Base-by-base conservation (phyloP, 2,113 vertebrate species). In the Meles meles region DNA sequence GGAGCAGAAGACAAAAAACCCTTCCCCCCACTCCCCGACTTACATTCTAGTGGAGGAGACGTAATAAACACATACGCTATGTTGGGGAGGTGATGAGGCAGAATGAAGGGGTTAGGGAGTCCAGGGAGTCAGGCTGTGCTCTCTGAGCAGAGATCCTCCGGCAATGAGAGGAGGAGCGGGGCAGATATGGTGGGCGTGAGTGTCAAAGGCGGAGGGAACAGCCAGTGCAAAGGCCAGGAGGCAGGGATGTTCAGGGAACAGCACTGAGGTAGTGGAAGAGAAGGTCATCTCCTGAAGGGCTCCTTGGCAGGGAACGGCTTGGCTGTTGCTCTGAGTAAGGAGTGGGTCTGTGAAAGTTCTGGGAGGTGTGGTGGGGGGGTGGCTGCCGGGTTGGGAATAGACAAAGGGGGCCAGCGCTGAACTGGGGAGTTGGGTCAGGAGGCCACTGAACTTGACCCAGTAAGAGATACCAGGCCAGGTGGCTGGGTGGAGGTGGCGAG, bases 41-140 rank as follows among this genome's bases (percentile, higher is more conserved):
- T 17, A n/a, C 5, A 34, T 69, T 79, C 91, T n/a, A 39, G 93
- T 18, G 34, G 39, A 92, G 88, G 39, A 94, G 88, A 84, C 27
- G n/a, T 44, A 55, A 27, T 55, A n/a, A 93, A 55, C 67, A 67
- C 34, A 5, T 11, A 34, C 0, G 11, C 17, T 7, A 15, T 27
- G 18, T 29, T 18, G 7, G 25, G 23, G 23, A 27, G n/a, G 21
- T 44, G 59, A 61, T 1, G 23, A 52, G n/a, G 52, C 63, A 23
- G 89, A 61, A 31, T 2, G 61, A 31, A 69, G 71, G 59, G 39
- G 25, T 27, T 3, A 39, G 47, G 34, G 83, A 71, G 37, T 8
- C 10, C 55, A 20, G 55, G 42, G 82, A 85, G 34, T 42, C 11
- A 5, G 20, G 39, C 9, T 49, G 18, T 20, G 8, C 59, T 47